Percentiles rank a stretch among this genome's conserved stretches.
phyloP scores from a whole-genome alignment of 1,140 invertebrate genomes.

The Zeugodacus cucurbitae region DNA sequence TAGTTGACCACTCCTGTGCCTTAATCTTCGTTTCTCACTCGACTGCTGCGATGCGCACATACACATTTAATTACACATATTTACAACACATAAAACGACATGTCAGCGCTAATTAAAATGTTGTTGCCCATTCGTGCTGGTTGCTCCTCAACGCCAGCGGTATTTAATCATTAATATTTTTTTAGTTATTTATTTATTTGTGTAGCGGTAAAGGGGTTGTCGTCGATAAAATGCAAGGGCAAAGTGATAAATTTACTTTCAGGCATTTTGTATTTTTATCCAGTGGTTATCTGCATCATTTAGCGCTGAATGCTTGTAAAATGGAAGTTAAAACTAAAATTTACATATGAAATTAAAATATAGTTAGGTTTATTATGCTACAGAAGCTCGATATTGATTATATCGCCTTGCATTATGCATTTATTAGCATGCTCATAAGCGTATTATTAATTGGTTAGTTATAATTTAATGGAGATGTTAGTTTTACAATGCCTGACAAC shows the following conservation, averaged over 20 bases:
- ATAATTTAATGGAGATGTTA: no score
- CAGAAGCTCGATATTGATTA: no score
- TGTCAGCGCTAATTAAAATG: conserved; percentile 45
- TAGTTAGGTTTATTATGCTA: neutral
- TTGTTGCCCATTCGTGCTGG: neutral
- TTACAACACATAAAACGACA: conserved; percentile 39
- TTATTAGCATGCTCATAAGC: no score
- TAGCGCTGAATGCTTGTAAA: neutral
- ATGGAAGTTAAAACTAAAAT: neutral
- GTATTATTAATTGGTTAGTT: no score
- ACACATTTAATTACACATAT: conserved; percentile 38
- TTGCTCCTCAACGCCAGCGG: neutral
- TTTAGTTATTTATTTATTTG: neutral
- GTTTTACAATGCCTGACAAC: no score
- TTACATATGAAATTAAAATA: neutral
- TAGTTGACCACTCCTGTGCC: neutral
- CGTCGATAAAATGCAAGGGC: neutral
- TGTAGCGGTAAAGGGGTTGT: neutral
- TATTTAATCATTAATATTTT: conserved; percentile 5
- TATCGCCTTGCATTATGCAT: no score
- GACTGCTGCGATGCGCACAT: neutral
- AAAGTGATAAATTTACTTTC: neutral
- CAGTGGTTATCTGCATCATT: neutral
- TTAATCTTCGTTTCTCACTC: neutral
- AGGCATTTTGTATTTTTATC: neutral